Base-by-base conservation (phyloP, 2,113 vertebrate species). In the Cheilinus undulatus region DNA sequence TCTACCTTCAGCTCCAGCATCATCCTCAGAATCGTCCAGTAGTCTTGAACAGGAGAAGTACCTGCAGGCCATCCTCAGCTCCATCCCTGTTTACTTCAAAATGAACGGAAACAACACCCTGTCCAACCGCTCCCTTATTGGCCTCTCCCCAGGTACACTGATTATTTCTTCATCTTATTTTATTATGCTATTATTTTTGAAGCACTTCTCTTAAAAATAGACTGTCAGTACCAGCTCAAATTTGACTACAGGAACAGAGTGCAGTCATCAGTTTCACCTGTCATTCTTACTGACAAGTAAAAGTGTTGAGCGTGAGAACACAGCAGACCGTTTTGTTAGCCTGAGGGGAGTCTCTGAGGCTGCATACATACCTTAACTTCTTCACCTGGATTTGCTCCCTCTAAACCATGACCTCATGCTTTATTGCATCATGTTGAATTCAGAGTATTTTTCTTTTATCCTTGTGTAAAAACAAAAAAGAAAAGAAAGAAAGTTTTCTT, bases 1-100 rank as follows among this genome's bases (percentile, higher is more conserved):
- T 67, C 19, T 52, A 22, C 28, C 46, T 62, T 43, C 54, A 91
- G 88, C 75, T 7, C 87, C 96, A 22, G 85, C 94, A 73, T 95
- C 95, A 1, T 94, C 97, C 59, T 94, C 98, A 24, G 98, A 99
- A 74, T 97, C 95, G 2, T 99, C 97, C 83, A 98, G 96, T 92
- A 99, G 97, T 81, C 95, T 99, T 78, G 98, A 99, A 78, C 98
- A 99, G 85, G 98, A 99, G 59, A 99, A 99, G 63, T 99, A 99
- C 83, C 94, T 99, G 23, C 97, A 97, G 84, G 96, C 97, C 66
- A 94, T 99, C 82, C 90, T 99, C 59, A 95, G 88, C 86, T 96
- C 97, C 75, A 95, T 98, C 84, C 97, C 97, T 12, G 69, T 96
- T 84, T 94, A 96, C 91, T 96, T 94, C 93, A 98, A 96, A 88